phyloP scores from a whole-genome alignment of 2,113 vertebrate genomes.

The Uria lomvia region DNA sequence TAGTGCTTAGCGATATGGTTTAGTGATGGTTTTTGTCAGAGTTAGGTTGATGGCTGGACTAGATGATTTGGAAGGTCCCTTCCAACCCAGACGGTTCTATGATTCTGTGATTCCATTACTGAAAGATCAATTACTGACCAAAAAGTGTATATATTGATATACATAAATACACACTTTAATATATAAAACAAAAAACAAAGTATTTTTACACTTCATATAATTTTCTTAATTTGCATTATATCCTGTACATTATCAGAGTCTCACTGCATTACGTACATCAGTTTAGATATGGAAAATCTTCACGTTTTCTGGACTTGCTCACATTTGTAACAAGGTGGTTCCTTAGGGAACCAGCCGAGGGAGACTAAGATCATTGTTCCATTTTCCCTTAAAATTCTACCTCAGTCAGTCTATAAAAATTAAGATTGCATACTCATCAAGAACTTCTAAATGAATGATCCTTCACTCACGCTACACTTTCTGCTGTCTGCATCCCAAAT shows the following conservation, averaged over 20 bases:
- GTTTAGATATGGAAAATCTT: not conserved
- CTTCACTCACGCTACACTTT: not conserved
- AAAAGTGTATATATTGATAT: not conserved
- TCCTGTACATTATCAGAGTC: not conserved
- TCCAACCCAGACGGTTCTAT: too few relatives aligned
- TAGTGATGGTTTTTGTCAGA: too few relatives aligned
- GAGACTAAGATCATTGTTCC: not conserved
- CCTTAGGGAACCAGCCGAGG: not conserved
- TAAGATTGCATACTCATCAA: not conserved
- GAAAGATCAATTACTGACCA: not conserved
- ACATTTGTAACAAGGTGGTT: not conserved
- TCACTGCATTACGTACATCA: not conserved
- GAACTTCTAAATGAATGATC: not conserved
- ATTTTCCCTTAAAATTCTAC: not conserved
- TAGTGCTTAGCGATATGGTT: too few relatives aligned
- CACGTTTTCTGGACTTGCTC: not conserved
- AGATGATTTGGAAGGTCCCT: too few relatives aligned
- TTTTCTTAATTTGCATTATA: not conserved
- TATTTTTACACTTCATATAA: not conserved
- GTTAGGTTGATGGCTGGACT: too few relatives aligned
- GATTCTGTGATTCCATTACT: not conserved
- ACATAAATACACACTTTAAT: not conserved
- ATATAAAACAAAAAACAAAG: not conserved
- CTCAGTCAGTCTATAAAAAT: not conserved
- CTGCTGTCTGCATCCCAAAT: not conserved